These are phyloP conservation scores for Melieria picta DNA, from an alignment of 2,888 invertebrate species.

Conservation along the genomic window DNA sequence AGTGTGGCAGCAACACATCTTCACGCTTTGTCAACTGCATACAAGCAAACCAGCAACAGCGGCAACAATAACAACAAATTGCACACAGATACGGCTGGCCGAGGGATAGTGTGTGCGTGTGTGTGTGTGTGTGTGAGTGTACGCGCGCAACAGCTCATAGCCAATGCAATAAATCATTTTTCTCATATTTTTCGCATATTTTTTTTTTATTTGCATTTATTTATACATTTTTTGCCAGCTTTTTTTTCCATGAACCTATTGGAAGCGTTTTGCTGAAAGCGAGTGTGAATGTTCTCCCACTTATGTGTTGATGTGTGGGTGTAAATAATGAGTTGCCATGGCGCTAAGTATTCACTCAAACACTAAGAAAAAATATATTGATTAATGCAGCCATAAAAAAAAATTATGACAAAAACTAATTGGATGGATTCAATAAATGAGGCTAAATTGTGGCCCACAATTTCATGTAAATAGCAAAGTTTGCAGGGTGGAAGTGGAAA, in stretches of 20 bases:
- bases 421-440: no score
- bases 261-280: neutral
- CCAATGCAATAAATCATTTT: slow-evolving; percentile 56
- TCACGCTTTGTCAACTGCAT: slow-evolving; percentile 40
- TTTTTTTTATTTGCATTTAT: slow-evolving; percentile 47
- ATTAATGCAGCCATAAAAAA: no score
- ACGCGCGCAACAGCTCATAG: slow-evolving; percentile 13
- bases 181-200: slow-evolving; percentile 53
- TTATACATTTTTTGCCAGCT: slow-evolving; percentile 33
- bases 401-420: no score
- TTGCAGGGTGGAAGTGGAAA: no score
- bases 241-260: slow-evolving; percentile 12
- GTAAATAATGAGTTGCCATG: slow-evolving; percentile 54
- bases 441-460: no score
- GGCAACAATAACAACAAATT: slow-evolving; percentile 31
- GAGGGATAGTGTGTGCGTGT: slow-evolving; percentile 14
- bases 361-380: neutral
- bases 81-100: neutral
- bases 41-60: slow-evolving; percentile 5
- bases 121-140: slow-evolving; percentile 12
- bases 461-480: no score
- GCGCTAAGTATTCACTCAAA: slow-evolving; percentile 51
- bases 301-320: slow-evolving; percentile 17
- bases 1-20: slow-evolving; percentile 15
- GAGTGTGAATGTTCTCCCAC: slow-evolving; percentile 37